Evolutionary conservation across 2,888 invertebrate species (phyloP).

Genomic region (Polyommatus icarus): DNA sequence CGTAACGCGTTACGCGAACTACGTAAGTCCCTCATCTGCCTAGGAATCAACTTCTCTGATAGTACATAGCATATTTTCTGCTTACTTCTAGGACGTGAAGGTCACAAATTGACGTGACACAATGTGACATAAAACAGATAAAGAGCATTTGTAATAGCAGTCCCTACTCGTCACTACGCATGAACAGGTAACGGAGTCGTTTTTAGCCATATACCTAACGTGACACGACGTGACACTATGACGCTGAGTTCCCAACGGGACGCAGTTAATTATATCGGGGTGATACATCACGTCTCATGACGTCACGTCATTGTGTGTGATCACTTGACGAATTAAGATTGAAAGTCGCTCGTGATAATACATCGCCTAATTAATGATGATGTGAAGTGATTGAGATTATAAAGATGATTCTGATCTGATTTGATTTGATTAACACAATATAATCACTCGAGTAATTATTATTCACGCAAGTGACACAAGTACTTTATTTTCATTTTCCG

Average conservation of each 20-base stretch:
- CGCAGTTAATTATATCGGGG: slow-evolving; percentile 35
- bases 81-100: background rate
- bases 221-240: slow-evolving; percentile 4
- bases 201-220: background rate
- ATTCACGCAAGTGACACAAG: too few relatives aligned
- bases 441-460: too few relatives aligned
- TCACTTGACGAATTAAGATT: slow-evolving; percentile 34
- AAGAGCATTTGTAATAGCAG: too few relatives aligned
- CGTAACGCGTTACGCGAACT: too few relatives aligned
- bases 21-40: too few relatives aligned
- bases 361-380: slow-evolving; percentile 7
- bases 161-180: too few relatives aligned
- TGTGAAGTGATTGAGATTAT: background rate
- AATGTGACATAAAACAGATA: too few relatives aligned
- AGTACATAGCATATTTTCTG: background rate
- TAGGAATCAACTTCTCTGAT: too few relatives aligned
- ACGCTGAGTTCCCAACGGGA: slow-evolving; percentile 19
- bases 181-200: too few relatives aligned
- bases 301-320: slow-evolving; percentile 28
- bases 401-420: background rate
- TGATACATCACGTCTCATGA: slow-evolving; percentile 26
- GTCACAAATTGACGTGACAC: background rate
- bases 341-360: slow-evolving; percentile 23
- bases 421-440: background rate
- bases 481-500: too few relatives aligned